phyloP scores from a whole-genome alignment of 2,113 vertebrate species.

The Odobenus rosmarus region DNA sequence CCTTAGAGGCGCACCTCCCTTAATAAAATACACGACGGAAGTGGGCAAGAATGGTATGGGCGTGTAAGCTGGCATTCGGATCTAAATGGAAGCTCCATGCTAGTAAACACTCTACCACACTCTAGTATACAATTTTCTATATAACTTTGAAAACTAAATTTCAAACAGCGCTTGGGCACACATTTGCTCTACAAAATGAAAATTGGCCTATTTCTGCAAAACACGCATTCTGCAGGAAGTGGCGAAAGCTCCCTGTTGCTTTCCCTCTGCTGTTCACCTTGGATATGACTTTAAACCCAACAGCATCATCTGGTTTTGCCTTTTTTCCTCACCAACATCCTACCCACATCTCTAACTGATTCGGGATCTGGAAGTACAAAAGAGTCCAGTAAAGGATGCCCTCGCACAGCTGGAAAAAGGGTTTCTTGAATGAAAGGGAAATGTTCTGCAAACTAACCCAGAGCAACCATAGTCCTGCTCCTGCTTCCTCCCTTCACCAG shows the following conservation, averaged over 20 bases:
- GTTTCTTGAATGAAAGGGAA: not conserved
- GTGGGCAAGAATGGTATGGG: not conserved
- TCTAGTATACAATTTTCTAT: not conserved
- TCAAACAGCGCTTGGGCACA: not conserved
- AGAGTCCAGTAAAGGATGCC: not conserved
- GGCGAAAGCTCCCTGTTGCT: not conserved
- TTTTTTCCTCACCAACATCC: not conserved
- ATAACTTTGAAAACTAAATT: not conserved
- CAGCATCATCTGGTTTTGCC: not conserved
- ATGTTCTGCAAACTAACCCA: not conserved
- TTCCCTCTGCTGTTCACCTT: not conserved
- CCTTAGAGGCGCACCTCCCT: not conserved
- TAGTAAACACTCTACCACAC: not conserved
- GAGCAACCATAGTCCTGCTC: not conserved
- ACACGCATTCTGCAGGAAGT: not conserved
- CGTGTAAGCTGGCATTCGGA: accelerated
- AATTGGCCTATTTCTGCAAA: not conserved
- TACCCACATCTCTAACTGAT: not conserved
- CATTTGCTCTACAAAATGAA: not conserved
- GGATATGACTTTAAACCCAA: not conserved
- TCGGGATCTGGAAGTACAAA: not conserved
- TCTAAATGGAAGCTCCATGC: not conserved
- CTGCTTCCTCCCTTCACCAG: not conserved
- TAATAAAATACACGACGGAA: not conserved
- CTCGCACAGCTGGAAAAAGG: not conserved